These are phyloP conservation scores for Andrena marginata DNA, from an alignment of 2,888 invertebrate species.

Conservation along the genomic window DNA sequence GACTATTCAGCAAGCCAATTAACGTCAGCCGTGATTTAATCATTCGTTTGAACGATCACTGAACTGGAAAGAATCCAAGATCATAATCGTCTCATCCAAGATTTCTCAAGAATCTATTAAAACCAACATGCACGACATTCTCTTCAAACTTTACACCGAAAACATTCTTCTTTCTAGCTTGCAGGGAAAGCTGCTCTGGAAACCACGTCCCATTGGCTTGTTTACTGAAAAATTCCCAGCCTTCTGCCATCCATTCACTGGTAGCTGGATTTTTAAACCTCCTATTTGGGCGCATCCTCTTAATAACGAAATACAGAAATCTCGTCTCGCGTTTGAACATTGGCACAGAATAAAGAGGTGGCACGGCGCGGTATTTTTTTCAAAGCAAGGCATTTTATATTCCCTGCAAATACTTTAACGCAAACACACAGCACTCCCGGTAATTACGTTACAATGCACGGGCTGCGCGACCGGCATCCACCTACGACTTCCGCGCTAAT, in stretches of 20 bases:
- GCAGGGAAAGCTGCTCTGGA: neutral
- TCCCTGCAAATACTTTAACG: slow-evolving; percentile 3
- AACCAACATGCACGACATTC: neutral
- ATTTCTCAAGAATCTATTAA: neutral
- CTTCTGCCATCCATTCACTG: neutral
- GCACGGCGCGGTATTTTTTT: neutral
- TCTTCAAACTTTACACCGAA: neutral
- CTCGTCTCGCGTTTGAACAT: neutral
- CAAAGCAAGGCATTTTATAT: slow-evolving; percentile 9
- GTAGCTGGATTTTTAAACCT: neutral
- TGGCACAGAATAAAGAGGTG: neutral
- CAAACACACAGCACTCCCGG: slow-evolving; percentile 4
- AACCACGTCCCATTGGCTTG: neutral
- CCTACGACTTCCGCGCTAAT: slow-evolving; percentile 24
- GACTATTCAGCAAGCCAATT: too few species aligned
- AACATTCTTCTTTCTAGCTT: neutral
- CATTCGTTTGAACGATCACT: too few species aligned
- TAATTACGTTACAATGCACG: slow-evolving; percentile 19
- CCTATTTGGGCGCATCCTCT: neutral
- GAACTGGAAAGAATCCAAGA: neutral
- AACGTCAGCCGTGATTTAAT: too few species aligned
- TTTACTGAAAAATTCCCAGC: neutral
- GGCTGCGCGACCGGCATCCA: neutral
- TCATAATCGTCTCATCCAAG: neutral
- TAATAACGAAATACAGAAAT: slow-evolving; percentile 1